These are phyloP conservation scores for Julus scanicus DNA, from an alignment of 2,888 invertebrate genomes.

Conservation along the genomic window DNA sequence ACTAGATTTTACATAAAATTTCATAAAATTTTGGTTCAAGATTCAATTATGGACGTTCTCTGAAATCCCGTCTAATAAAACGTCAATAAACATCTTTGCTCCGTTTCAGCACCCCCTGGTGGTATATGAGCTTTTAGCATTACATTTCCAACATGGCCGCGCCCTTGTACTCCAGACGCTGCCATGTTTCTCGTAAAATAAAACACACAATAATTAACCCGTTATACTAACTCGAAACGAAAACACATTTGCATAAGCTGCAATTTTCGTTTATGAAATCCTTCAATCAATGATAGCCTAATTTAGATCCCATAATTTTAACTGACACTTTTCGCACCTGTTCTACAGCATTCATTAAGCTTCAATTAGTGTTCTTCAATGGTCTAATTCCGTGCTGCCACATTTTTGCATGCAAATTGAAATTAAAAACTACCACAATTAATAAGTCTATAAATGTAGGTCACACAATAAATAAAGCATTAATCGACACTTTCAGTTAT, in stretches of 20 bases:
- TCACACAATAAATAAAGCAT: too few species aligned
- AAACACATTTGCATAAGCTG: not conserved
- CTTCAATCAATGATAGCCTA: constrained; percentile 23
- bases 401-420: not conserved
- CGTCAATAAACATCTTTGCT: too few species aligned
- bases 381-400: not conserved
- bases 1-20: too few species aligned
- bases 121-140: too few species aligned
- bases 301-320: not conserved
- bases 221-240: not conserved
- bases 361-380: not conserved
- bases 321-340: not conserved
- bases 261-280: not conserved
- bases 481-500: too few species aligned
- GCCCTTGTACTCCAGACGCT: too few species aligned
- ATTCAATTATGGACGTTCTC: too few species aligned
- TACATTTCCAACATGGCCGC: too few species aligned
- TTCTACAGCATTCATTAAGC: not conserved
- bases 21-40: too few species aligned
- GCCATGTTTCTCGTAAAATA: not conserved
- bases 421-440: not conserved
- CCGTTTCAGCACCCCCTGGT: too few species aligned
- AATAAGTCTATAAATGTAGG: not conserved
- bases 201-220: not conserved
- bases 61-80: too few species aligned